phyloP scores from a whole-genome alignment of 2,888 invertebrate species.

The Pseudococcus longispinus region DNA sequence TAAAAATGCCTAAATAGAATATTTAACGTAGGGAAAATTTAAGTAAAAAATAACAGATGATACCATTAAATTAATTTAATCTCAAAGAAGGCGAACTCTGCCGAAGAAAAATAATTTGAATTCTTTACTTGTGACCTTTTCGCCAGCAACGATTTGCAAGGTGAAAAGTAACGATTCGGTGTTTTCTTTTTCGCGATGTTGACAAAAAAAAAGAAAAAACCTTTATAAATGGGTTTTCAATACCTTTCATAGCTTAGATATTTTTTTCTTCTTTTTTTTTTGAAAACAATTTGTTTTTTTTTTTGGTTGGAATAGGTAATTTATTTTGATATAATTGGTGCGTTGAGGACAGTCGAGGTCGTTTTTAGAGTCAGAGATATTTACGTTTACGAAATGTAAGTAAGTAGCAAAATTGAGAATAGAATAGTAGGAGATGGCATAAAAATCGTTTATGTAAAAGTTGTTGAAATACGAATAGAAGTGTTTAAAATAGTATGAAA shows the following conservation, averaged over 20 bases:
- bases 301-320: not conserved
- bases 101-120: not conserved
- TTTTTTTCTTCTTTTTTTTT: too few species aligned
- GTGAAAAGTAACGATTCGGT: not conserved
- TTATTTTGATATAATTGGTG: not conserved
- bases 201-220: not conserved
- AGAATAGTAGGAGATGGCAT: too few species aligned
- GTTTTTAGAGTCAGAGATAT: too few species aligned
- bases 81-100: not conserved
- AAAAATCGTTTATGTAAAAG: too few species aligned
- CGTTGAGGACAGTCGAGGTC: too few species aligned
- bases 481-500: too few species aligned
- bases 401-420: too few species aligned
- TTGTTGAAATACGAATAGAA: too few species aligned
- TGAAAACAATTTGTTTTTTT: not conserved
- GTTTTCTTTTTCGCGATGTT: not conserved
- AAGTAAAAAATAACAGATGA: slow-evolving; percentile 4
- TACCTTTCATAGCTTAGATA: not conserved
- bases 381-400: too few species aligned
- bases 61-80: slow-evolving; percentile 37
- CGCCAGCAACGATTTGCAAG: not conserved
- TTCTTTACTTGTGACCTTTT: slow-evolving; percentile 15
- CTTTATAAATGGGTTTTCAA: not conserved
- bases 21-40: slow-evolving; percentile 30
- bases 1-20: slow-evolving; percentile 33